phyloP scores from a whole-genome alignment of 2,888 invertebrate species.

The Pristionchus mayeri region DNA sequence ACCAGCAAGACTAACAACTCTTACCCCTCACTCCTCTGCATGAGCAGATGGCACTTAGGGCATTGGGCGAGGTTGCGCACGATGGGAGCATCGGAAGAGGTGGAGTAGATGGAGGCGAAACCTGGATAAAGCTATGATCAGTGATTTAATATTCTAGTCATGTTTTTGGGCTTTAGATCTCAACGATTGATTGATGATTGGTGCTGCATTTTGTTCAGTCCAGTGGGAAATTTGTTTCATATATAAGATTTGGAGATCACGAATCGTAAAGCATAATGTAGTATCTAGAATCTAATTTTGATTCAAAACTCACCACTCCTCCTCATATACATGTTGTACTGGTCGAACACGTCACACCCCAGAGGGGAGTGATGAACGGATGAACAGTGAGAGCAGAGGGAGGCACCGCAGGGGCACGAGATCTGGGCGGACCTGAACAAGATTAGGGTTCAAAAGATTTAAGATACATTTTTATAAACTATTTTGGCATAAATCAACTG shows the following conservation, averaged over 20 bases:
- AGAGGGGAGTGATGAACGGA: conserved; percentile 20
- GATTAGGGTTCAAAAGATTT: no score
- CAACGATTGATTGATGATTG: no score
- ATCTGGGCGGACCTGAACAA: neutral
- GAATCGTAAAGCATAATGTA: neutral
- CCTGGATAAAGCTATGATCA: neutral
- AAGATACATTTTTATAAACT: no score
- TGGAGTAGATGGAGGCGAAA: conserved; percentile 16
- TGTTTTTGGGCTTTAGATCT: no score
- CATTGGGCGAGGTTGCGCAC: neutral
- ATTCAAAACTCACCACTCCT: neutral
- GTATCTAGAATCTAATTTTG: neutral
- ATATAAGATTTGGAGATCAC: no score
- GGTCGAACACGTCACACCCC: neutral
- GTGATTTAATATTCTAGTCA: neutral
- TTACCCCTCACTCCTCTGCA: conserved; percentile 20
- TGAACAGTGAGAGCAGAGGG: conserved; percentile 6
- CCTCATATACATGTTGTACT: conserved; percentile 23
- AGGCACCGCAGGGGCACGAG: neutral
- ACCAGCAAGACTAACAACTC: neutral
- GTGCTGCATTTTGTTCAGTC: no score
- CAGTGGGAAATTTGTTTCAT: no score
- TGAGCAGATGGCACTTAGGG: neutral
- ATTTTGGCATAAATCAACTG: no score
- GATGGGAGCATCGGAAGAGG: neutral